Percentiles rank a stretch among this genome's conserved stretches.
Conservation (phyloP, 2,113 vertebrate species). For the Gymnobelideus leadbeateri region DNA sequence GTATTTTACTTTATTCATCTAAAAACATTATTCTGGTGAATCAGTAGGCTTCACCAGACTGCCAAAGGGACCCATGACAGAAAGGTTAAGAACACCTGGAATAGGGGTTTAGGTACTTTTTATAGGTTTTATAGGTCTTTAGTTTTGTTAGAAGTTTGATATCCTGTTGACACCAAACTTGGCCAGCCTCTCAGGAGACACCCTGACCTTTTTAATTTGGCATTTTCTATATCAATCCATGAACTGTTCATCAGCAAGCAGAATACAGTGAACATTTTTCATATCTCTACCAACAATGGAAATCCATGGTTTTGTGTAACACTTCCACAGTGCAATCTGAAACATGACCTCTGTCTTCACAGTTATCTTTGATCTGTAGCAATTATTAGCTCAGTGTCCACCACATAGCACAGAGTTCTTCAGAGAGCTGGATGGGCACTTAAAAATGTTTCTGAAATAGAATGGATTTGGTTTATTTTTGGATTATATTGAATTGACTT, state of each 20-base stretch:
- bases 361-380: neutral
- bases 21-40: neutral
- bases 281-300: neutral
- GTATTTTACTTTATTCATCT: neutral
- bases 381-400: neutral
- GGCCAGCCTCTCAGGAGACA: neutral
- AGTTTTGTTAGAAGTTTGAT: neutral
- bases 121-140: neutral
- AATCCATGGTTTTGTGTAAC: neutral
- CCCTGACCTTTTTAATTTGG: no score
- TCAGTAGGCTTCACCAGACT: neutral
- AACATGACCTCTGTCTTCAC: neutral
- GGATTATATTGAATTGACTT: neutral
- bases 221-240: neutral
- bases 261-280: neutral
- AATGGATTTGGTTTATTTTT: neutral
- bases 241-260: neutral
- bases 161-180: neutral
- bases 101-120: neutral
- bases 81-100: neutral
- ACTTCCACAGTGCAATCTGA: neutral
- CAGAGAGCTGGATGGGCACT: neutral
- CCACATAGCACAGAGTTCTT: neutral
- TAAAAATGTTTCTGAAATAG: neutral
- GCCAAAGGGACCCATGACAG: neutral